Evolutionary conservation across 2,888 invertebrate species (phyloP), one percentile per base, ranked within the genome.

Genomic region (Sicus ferrugineus): DNA sequence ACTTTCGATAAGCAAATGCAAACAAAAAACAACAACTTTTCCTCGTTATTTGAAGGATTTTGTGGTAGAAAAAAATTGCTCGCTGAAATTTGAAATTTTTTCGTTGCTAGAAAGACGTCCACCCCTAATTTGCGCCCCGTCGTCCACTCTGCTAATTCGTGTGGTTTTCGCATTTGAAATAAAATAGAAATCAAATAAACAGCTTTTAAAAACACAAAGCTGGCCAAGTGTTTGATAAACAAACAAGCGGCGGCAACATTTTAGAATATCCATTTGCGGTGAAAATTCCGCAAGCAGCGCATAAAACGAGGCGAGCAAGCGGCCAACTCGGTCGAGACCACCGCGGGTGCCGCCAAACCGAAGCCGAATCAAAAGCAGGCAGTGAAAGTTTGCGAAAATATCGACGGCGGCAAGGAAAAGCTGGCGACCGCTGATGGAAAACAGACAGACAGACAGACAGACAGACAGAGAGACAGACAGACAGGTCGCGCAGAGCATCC

Each of bases 1-100:
- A 75, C 73, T 75, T 72, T 34, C 14, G 7, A 42, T 78, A 78
- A 78, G 78, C 77, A 78, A 78, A 78, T 77, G 76, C n/a, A n/a
- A n/a, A n/a, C n/a, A 42, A 42, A 16, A n/a, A 1, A 42, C 42
- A n/a, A n/a, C n/a, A n/a, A n/a, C n/a, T n/a, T n/a, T n/a, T n/a
- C n/a, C n/a, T n/a, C n/a, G n/a, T n/a, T n/a, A n/a, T n/a, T n/a
- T n/a, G n/a, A n/a, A n/a, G n/a, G n/a, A n/a, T n/a, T 28, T 38
- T 54, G 14, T 26, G 38, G 52, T 16, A n/a, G n/a, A n/a, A n/a
- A n/a, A n/a, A n/a, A n/a, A n/a, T n/a, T n/a, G n/a, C n/a, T n/a
- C n/a, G n/a, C n/a, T n/a, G n/a, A n/a, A n/a, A n/a, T n/a, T n/a
- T n/a, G n/a, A n/a, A n/a, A n/a, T n/a, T n/a, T n/a, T n/a, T n/a